Conservation (phyloP, 2,888 invertebrate genomes). For the Monopis laevigella region DNA sequence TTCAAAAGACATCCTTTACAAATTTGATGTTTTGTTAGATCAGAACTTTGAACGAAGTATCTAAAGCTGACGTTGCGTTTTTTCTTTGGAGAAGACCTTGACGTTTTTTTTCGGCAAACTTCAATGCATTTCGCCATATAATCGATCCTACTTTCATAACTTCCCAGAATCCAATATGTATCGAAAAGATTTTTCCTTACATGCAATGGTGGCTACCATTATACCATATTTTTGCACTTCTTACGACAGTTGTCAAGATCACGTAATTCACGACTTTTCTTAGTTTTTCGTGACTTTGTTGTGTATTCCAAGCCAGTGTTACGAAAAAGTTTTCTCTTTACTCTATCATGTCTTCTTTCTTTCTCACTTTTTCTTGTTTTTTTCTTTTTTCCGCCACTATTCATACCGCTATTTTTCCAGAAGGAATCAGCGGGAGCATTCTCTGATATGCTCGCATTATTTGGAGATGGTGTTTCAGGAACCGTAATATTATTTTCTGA, state of each 20-base stretch:
- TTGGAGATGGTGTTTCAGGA: conserved; percentile 12
- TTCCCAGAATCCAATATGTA: conserved; percentile 11
- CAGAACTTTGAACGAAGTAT: conserved; percentile 11
- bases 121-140: conserved; percentile 7
- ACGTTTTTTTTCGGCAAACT: conserved; percentile 15
- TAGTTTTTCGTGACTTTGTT: conserved; percentile 13
- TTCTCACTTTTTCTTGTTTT: no score
- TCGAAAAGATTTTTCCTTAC: conserved; percentile 11
- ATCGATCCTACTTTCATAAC: not conserved
- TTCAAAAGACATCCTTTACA: conserved; percentile 16
- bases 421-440: no score
- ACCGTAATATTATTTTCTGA: conserved; percentile 12
- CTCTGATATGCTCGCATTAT: no score
- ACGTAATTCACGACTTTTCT: conserved; percentile 12
- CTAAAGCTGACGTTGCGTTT: conserved; percentile 13
- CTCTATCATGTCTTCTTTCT: conserved; percentile 15
- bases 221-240: conserved; percentile 12
- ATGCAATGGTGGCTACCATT: no score
- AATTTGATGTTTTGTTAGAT: conserved; percentile 11
- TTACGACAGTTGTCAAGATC: conserved; percentile 14
- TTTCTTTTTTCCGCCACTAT: conserved; percentile 13
- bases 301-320: conserved; percentile 11
- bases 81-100: conserved; percentile 13
- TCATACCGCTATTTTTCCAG: no score
- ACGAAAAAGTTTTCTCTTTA: conserved; percentile 14